Percentiles rank a stretch among this genome's conserved stretches.
Conservation (phyloP, 2,888 invertebrate species). For the Yponomeuta evonymella region DNA sequence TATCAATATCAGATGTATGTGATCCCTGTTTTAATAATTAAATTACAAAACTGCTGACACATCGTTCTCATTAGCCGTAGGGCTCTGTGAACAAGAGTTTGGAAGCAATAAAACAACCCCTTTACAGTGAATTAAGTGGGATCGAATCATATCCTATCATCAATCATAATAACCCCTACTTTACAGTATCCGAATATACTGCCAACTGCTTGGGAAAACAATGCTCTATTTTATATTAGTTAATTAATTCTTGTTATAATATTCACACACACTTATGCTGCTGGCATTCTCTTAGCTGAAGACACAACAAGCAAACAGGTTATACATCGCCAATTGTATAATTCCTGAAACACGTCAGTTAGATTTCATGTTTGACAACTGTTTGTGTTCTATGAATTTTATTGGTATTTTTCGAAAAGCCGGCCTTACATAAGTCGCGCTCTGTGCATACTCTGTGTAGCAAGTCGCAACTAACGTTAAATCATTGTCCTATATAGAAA, state of each 20-base stretch:
- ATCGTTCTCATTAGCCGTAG: slow-evolving; percentile 67
- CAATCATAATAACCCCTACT: slow-evolving; percentile 68
- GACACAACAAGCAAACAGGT: slow-evolving; percentile 16
- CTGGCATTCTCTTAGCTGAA: too few relatives aligned
- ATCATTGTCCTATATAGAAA: too few relatives aligned
- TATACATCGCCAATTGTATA: background rate
- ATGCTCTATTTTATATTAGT: slow-evolving; percentile 20
- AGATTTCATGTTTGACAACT: too few relatives aligned
- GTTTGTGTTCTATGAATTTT: too few relatives aligned
- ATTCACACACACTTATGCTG: too few relatives aligned
- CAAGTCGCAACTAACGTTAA: too few relatives aligned
- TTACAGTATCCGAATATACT: slow-evolving; percentile 27
- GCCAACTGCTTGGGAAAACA: slow-evolving; percentile 23
- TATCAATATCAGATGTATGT: background rate
- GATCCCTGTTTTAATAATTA: slow-evolving; percentile 2
- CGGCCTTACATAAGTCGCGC: too few relatives aligned
- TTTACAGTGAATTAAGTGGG: slow-evolving; percentile 71
- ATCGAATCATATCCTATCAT: slow-evolving; percentile 70
- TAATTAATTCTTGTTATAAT: slow-evolving; percentile 10
- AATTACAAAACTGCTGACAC: slow-evolving; percentile 48
- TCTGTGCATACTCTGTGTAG: too few relatives aligned
- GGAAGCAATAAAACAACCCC: slow-evolving; percentile 69
- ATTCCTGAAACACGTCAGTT: too few relatives aligned
- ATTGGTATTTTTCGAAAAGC: too few relatives aligned
- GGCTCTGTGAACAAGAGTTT: slow-evolving; percentile 57